These are phyloP conservation scores for Leptopilina clavipes DNA, from an alignment of 1,140 invertebrate species.

Conservation along the genomic window DNA sequence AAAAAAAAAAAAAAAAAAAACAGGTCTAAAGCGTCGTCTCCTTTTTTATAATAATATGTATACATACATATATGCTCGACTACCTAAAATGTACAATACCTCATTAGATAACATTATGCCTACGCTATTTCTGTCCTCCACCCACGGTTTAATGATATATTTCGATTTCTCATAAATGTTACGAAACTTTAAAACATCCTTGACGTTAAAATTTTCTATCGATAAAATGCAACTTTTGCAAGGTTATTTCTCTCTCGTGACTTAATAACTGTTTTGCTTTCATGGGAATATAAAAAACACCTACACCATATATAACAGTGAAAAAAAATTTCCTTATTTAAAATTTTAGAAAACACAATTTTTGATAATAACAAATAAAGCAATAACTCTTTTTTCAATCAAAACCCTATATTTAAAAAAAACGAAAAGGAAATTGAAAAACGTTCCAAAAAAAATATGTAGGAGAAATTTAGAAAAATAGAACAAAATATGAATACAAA, in stretches of 20 bases:
- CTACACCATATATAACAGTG: neutral
- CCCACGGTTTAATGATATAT: slow-evolving; percentile 25
- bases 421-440: too few species aligned
- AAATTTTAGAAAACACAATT: too few species aligned
- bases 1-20: neutral
- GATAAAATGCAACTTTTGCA: slow-evolving; percentile 25
- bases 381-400: too few species aligned
- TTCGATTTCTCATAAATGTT: slow-evolving; percentile 28
- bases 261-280: slow-evolving; percentile 17
- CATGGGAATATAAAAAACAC: neutral
- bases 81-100: slow-evolving; percentile 28
- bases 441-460: too few species aligned
- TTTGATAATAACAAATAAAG: too few species aligned
- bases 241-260: neutral
- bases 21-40: slow-evolving; percentile 3
- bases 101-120: slow-evolving; percentile 14
- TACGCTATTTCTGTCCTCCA: slow-evolving; percentile 18
- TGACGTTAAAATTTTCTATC: slow-evolving; percentile 5
- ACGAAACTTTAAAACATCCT: slow-evolving; percentile 24
- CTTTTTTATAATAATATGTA: slow-evolving; percentile 28
- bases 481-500: too few species aligned
- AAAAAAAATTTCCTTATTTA: too few species aligned
- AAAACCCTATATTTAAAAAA: too few species aligned
- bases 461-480: too few species aligned
- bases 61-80: neutral